Evolutionary conservation across 2,797 vertebrate species (phyloP).

Genomic region (Sciurus vulgaris): DNA sequence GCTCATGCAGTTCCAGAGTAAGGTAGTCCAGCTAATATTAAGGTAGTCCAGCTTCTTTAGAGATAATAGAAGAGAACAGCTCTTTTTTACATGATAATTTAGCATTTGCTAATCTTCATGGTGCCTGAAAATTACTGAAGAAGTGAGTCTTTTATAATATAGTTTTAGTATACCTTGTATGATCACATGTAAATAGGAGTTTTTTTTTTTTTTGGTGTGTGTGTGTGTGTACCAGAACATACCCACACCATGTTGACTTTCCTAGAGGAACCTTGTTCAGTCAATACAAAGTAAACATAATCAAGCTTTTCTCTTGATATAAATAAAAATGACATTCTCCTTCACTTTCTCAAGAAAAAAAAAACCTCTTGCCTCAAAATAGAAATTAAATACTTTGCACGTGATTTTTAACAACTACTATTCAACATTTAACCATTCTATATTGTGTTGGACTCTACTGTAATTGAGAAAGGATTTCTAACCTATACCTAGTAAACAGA

Average conservation of each 20-base stretch:
- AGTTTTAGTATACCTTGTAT: not conserved
- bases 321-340: not conserved
- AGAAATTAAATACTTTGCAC: not conserved
- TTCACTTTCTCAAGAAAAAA: not conserved
- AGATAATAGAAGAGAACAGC: not conserved
- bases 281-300: not conserved
- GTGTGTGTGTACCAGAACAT: not conserved
- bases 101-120: not conserved
- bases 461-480: not conserved
- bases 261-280: not conserved
- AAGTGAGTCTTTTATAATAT: not conserved
- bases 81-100: not conserved
- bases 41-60: not conserved
- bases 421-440: not conserved
- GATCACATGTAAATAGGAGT: not conserved
- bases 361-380: not conserved
- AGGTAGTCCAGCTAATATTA: not conserved
- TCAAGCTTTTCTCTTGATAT: not conserved
- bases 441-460: not conserved
- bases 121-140: not conserved
- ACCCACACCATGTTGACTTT: not conserved
- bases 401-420: not conserved
- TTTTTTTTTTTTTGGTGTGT: not conserved
- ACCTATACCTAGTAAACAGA: not conserved
- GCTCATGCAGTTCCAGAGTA: not conserved